A percentile compares a stretch with the other conserved stretches of the same genome.
Conservation (phyloP, 2,888 invertebrate species). For the Apodemia hepburni region DNA sequence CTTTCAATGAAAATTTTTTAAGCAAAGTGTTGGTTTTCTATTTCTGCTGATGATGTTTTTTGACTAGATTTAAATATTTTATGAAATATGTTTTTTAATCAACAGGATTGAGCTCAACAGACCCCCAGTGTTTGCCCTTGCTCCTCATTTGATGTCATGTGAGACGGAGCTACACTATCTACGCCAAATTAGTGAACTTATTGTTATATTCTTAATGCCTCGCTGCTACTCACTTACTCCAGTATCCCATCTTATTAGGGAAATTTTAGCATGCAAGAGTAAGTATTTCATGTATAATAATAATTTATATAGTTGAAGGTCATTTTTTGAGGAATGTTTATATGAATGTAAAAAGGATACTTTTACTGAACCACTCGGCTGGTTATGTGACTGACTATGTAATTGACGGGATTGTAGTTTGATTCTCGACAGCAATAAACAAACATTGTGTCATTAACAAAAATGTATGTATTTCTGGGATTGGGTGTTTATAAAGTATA, state of each 20-base stretch:
- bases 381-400: too few species aligned
- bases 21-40: too few species aligned
- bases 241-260: constrained; percentile 88
- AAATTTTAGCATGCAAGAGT: constrained; percentile 93
- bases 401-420: too few species aligned
- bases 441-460: too few species aligned
- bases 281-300: constrained; percentile 38
- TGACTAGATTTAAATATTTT: constrained; percentile 1
- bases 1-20: too few species aligned
- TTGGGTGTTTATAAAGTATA: too few species aligned
- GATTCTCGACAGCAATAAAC: too few species aligned
- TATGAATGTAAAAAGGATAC: too few species aligned
- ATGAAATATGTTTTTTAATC: constrained; percentile 23
- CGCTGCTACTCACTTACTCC: constrained; percentile 89
- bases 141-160: constrained; percentile 86
- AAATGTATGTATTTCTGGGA: too few species aligned
- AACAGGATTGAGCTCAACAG: constrained; percentile 81
- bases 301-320: not conserved
- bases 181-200: constrained; percentile 89
- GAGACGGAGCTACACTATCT: constrained; percentile 90
- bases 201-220: constrained; percentile 90
- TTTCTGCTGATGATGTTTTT: too few species aligned
- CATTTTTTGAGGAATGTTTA: too few species aligned
- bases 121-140: constrained; percentile 85
- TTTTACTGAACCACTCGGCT: too few species aligned